A percentile compares a stretch with the other conserved stretches of the same genome.
Evolutionary conservation across 2,113 vertebrate genomes (phyloP).

Genomic region (Halcyon senegalensis): DNA sequence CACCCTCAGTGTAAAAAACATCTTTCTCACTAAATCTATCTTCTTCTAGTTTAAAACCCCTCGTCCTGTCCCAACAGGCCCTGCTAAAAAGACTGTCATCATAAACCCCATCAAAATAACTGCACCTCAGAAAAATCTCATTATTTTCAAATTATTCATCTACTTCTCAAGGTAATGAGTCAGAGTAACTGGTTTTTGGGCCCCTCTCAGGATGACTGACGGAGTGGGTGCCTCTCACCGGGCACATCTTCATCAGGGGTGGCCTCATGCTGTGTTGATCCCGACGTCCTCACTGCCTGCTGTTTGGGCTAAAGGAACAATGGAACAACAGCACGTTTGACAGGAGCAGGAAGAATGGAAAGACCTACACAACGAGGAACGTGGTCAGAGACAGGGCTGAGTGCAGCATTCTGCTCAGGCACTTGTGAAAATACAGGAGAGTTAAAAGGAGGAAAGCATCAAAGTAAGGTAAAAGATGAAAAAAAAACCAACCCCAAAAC

Average conservation of each 20-base stretch:
- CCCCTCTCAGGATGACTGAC: background rate
- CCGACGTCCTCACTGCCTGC: background rate
- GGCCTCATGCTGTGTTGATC: background rate
- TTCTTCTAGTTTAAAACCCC: no score
- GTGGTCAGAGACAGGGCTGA: background rate
- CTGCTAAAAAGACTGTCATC: no score
- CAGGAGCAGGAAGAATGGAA: background rate
- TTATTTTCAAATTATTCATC: background rate
- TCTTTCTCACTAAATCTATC: no score
- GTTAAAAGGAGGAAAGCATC: background rate
- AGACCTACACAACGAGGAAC: background rate
- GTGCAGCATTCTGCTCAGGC: background rate
- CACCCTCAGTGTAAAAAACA: no score
- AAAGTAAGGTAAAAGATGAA: background rate
- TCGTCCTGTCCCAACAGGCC: no score
- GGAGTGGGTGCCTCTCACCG: background rate
- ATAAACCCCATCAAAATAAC: no score
- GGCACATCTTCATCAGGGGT: background rate
- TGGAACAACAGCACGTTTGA: background rate
- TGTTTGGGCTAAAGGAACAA: background rate
- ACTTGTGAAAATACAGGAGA: background rate
- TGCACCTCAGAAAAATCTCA: background rate
- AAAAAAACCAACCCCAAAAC: background rate
- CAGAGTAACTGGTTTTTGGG: background rate
- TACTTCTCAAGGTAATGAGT: background rate